Percentiles rank a stretch among this genome's conserved stretches.
phyloP scores from a whole-genome alignment of 2,113 vertebrate species.

The Tachysurus fulvidraco region DNA sequence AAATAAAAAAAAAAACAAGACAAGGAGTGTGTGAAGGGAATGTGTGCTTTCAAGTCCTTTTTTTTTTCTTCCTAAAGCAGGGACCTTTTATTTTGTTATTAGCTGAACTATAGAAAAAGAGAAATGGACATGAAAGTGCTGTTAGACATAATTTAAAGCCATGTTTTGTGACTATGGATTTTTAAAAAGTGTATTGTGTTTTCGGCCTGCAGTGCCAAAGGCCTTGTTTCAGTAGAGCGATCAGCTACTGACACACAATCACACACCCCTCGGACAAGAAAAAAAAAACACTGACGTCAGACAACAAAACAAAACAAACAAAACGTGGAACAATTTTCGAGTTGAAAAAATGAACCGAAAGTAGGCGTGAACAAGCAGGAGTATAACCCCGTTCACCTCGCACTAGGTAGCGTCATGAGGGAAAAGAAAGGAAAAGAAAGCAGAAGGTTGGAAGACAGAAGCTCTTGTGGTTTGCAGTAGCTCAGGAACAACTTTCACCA shows the following conservation, averaged over 20 bases:
- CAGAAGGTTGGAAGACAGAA: slow-evolving; percentile 43
- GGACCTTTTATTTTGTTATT: slow-evolving; percentile 63
- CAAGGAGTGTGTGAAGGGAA: slow-evolving; percentile 48
- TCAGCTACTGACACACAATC: slow-evolving; percentile 2
- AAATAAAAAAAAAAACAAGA: slow-evolving; percentile 31
- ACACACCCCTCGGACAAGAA: background rate
- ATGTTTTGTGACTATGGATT: slow-evolving; percentile 50
- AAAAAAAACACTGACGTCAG: background rate
- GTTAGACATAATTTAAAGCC: slow-evolving; percentile 67
- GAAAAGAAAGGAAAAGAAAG: background rate
- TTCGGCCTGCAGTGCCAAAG: slow-evolving; percentile 43
- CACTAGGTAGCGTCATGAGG: slow-evolving; percentile 29
- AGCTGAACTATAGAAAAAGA: slow-evolving; percentile 65
- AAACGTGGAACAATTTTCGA: slow-evolving; percentile 59
- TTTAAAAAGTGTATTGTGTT: slow-evolving; percentile 49
- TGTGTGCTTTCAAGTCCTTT: slow-evolving; percentile 67
- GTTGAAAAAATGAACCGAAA: slow-evolving; percentile 59
- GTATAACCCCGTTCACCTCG: slow-evolving; percentile 9
- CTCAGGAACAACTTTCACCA: slow-evolving; percentile 8
- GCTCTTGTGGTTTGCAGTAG: slow-evolving; percentile 34
- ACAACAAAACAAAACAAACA: slow-evolving; percentile 54
- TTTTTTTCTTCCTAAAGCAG: slow-evolving; percentile 62
- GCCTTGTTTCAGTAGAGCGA: slow-evolving; percentile 36
- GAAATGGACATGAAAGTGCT: slow-evolving; percentile 69
- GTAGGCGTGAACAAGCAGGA: slow-evolving; percentile 53